These are phyloP conservation scores for Drosophila ochracea DNA, from an alignment of 2,888 invertebrate species.

Conservation along the genomic window DNA sequence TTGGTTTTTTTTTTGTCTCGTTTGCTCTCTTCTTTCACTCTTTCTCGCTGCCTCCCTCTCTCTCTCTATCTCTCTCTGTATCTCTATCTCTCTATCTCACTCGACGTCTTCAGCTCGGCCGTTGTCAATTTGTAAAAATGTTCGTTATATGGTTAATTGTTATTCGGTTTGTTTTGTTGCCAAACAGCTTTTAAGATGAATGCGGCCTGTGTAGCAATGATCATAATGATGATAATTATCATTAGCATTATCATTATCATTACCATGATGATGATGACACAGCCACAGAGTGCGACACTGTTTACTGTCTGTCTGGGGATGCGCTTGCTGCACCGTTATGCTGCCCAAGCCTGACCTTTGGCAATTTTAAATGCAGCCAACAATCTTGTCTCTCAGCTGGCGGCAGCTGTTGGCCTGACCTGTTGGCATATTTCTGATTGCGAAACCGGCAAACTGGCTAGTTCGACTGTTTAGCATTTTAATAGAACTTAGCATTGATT, in stretches of 20 bases:
- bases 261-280: constrained; percentile 61
- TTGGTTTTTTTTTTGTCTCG: constrained; percentile 40
- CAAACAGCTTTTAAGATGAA: constrained; percentile 68
- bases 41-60: constrained; percentile 34
- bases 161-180: constrained; percentile 59
- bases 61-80: constrained; percentile 21
- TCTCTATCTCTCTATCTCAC: constrained; percentile 18
- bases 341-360: constrained; percentile 69
- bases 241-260: constrained; percentile 19
- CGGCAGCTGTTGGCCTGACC: constrained; percentile 43
- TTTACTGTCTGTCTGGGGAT: constrained; percentile 33
- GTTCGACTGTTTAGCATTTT: constrained; percentile 63
- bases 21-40: constrained; percentile 80
- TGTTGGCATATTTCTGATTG: constrained; percentile 54
- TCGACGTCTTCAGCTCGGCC: constrained; percentile 39
- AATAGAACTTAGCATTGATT: constrained; percentile 67
- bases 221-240: constrained; percentile 28
- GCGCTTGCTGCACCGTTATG: constrained; percentile 50
- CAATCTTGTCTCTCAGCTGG: constrained; percentile 16
- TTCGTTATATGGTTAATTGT: constrained; percentile 78
- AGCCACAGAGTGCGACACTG: constrained; percentile 25
- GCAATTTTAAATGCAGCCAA: constrained; percentile 68
- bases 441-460: constrained; percentile 45
- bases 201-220: constrained; percentile 54
- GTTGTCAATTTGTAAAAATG: constrained; percentile 74